A percentile compares a stretch with the other conserved stretches of the same genome.
Evolutionary conservation across 2,113 vertebrate species (phyloP).

Genomic region (Pangasianodon hypophthalmus): DNA sequence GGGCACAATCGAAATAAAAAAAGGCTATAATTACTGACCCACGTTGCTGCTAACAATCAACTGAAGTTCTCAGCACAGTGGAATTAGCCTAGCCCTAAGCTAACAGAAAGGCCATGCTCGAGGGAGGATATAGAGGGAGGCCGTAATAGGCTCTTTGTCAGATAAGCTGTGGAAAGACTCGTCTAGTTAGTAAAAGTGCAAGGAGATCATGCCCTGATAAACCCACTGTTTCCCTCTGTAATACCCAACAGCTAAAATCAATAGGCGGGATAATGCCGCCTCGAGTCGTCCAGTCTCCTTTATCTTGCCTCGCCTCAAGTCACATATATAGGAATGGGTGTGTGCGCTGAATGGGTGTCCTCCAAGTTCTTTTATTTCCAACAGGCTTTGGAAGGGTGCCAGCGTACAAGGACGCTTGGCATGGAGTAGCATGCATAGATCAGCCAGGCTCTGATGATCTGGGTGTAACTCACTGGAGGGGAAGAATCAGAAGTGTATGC

Average conservation of each 20-base stretch:
- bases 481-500: constrained; percentile 53
- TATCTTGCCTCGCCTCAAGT: constrained; percentile 71
- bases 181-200: constrained; percentile 90
- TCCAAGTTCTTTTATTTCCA: constrained; percentile 12
- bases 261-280: constrained; percentile 91
- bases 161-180: constrained; percentile 87
- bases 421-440: constrained; percentile 32
- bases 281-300: constrained; percentile 79
- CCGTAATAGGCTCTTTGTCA: constrained; percentile 81
- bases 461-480: constrained; percentile 44
- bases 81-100: constrained; percentile 31
- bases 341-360: constrained; percentile 12
- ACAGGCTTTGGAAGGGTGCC: constrained; percentile 43
- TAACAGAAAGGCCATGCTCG: constrained; percentile 16
- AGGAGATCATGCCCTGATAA: constrained; percentile 92
- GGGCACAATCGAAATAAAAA: neutral
- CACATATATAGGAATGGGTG: constrained; percentile 58
- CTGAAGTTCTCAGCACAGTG: neutral
- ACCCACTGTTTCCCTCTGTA: constrained; percentile 87
- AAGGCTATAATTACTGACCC: constrained; percentile 17
- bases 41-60: neutral
- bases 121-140: constrained; percentile 67
- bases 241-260: constrained; percentile 98
- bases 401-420: constrained; percentile 51
- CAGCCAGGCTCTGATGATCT: constrained; percentile 40